Percentiles rank a stretch among this genome's conserved stretches.
phyloP scores from a whole-genome alignment of 64 coral and sea anemone genomes.

The Platygyra sinensis region DNA sequence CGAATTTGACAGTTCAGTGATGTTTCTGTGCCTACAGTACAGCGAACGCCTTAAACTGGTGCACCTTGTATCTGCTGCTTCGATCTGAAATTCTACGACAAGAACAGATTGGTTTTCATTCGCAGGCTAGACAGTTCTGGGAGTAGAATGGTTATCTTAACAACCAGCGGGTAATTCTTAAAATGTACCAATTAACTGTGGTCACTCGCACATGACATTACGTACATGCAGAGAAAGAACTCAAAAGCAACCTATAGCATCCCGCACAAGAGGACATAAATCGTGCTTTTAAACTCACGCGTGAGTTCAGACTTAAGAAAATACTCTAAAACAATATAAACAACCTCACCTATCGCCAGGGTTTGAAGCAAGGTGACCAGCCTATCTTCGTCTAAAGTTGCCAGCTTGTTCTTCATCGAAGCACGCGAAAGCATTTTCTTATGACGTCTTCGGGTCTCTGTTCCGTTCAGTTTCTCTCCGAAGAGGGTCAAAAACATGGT shows the following conservation, averaged over 20 bases:
- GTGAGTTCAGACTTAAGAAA: background rate
- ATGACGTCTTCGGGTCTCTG: constrained; percentile 74
- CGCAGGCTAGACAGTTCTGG: background rate
- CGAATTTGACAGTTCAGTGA: background rate
- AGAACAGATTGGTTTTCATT: background rate
- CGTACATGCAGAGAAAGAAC: background rate
- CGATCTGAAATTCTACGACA: background rate
- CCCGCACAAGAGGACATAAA: background rate
- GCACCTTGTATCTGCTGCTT: background rate
- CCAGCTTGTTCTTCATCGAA: constrained; percentile 63
- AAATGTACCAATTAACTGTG: background rate
- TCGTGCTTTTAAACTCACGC: constrained; percentile 3
- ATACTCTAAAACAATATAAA: background rate
- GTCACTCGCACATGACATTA: background rate
- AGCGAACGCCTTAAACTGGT: too few relatives aligned
- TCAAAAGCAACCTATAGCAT: background rate
- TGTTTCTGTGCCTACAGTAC: background rate
- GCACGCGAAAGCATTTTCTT: constrained; percentile 62
- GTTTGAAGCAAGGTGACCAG: constrained; percentile 54
- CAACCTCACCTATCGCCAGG: constrained; percentile 54
- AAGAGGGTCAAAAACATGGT: constrained; percentile 75
- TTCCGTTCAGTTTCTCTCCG: constrained; percentile 74
- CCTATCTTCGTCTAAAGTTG: constrained; percentile 50
- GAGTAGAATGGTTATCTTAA: background rate
- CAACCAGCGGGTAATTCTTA: background rate